Evolutionary conservation across 2,888 invertebrate species (phyloP), one percentile per base, ranked within the genome.

Genomic region (Polydrusus cervinus): DNA sequence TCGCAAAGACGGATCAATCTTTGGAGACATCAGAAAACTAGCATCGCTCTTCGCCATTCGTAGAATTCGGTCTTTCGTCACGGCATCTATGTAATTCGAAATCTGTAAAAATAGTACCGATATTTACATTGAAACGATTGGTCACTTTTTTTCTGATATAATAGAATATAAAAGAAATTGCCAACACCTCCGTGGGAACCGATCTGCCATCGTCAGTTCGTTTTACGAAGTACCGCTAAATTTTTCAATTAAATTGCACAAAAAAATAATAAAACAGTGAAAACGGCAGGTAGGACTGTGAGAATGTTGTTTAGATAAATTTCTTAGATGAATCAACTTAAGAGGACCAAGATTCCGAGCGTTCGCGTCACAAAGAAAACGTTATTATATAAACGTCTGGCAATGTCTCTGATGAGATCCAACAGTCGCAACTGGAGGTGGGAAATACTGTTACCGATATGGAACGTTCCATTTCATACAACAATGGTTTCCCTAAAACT

Each of bases 141-240:
- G 55, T 55, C 55, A 30, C 1, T 13, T 34, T 55, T 55, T 55
- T 55, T 53, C 25, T 8, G 14, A 34, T n/a, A n/a, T 14, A 55
- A 55, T 34, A 10, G 14, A 9, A 53, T 53, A 25, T 47, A 65
- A 66, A 66, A 66, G 67, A 61, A 60, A 68, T 74, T 74, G 38
- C 67, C 62, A 68, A 74, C 68, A 68, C 62, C 74, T 45, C 55
- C 73, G 73, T 73, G 73, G 73, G 73, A 73, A 73, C 73, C 66
- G 8, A 43, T 13, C 43, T 10, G 34, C 34, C 34, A 55, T 38
- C 62, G 47, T 14, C 53, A 16, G 55, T 65, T 53, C 71, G 30
- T 49, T 67, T 73, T 67, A 73, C 43, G 51, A 73, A 62, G 75
- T 75, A 75, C 75, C 75, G 75, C 75, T 75, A 75, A 66, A 75